Conservation (phyloP, 2,888 invertebrate genomes). For the Calliphora vomitoria region DNA sequence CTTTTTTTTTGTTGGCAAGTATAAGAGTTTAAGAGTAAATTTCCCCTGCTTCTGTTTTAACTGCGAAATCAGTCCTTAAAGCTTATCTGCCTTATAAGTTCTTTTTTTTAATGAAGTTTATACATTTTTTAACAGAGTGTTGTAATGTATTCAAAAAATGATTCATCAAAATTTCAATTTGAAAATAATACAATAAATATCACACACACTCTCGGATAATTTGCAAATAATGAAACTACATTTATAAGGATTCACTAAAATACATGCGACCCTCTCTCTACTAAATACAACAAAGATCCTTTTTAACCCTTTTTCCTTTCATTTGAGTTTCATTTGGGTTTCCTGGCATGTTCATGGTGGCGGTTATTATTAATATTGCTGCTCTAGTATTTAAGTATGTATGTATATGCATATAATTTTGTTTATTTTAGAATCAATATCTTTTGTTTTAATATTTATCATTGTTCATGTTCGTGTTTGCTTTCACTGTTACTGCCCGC, state of each 20-base stretch:
- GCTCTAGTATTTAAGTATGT: constrained; percentile 1
- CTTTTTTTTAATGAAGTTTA: constrained; percentile 8
- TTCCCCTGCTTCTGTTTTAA: constrained; percentile 48
- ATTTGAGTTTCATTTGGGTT: not conserved
- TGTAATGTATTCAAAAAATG: constrained; percentile 44
- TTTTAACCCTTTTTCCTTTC: constrained; percentile 25
- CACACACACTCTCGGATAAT: constrained; percentile 8
- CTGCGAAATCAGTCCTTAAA: not conserved
- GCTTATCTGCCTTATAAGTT: constrained; percentile 30
- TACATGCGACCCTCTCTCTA: not conserved
- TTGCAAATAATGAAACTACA: constrained; percentile 45
- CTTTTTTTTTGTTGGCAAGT: constrained; percentile 32
- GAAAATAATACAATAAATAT: constrained; percentile 43
- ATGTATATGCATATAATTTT: constrained; percentile 19
- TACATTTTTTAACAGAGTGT: constrained; percentile 14
- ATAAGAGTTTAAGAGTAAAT: constrained; percentile 57
- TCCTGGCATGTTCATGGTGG: constrained; percentile 15
- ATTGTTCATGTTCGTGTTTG: constrained; percentile 43
- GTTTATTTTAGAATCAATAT: constrained; percentile 53
- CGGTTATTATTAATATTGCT: constrained; percentile 32
- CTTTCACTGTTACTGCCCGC: constrained; percentile 50
- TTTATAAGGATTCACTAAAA: constrained; percentile 62
- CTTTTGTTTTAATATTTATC: constrained; percentile 38
- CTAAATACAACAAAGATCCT: not conserved
- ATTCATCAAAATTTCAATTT: constrained; percentile 64